These are phyloP conservation scores for Amiota mariae DNA, from an alignment of 2,888 invertebrate genomes.

Conservation along the genomic window DNA sequence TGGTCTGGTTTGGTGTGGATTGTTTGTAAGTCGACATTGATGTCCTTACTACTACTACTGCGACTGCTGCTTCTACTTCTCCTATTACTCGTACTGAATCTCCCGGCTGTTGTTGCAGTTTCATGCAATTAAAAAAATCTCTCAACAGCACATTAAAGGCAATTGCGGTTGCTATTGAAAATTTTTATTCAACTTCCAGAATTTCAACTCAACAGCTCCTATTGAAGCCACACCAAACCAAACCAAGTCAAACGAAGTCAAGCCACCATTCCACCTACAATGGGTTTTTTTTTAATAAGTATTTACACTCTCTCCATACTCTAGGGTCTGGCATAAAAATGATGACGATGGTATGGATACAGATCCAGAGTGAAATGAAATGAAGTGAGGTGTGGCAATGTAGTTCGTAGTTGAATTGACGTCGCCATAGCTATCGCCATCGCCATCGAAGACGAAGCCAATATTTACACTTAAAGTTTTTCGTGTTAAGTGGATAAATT, in stretches of 20 bases:
- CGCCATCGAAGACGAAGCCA: conserved; percentile 39
- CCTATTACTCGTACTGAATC: too few species aligned
- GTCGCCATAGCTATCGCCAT: conserved; percentile 30
- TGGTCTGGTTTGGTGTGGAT: background rate
- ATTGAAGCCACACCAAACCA: conserved; percentile 29
- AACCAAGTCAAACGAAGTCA: background rate
- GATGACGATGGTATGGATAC: conserved; percentile 30
- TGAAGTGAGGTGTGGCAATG: background rate
- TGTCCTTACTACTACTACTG: too few species aligned
- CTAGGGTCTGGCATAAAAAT: background rate
- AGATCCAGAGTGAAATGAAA: background rate
- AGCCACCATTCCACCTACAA: conserved; percentile 32
- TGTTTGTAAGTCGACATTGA: too few species aligned
- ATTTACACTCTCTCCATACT: conserved; percentile 14
- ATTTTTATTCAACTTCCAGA: conserved; percentile 20
- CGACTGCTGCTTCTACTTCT: too few species aligned
- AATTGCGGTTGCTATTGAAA: conserved; percentile 56
- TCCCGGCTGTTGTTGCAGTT: background rate
- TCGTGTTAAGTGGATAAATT: conserved; percentile 65
- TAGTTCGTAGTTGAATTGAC: background rate
- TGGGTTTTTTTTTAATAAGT: conserved; percentile 43
- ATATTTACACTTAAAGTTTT: conserved; percentile 62
- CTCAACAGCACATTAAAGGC: conserved; percentile 59
- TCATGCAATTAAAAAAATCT: conserved; percentile 54
- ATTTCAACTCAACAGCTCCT: too few species aligned